Conservation (phyloP, 2,888 invertebrate genomes). For the Lymantria monacha region DNA sequence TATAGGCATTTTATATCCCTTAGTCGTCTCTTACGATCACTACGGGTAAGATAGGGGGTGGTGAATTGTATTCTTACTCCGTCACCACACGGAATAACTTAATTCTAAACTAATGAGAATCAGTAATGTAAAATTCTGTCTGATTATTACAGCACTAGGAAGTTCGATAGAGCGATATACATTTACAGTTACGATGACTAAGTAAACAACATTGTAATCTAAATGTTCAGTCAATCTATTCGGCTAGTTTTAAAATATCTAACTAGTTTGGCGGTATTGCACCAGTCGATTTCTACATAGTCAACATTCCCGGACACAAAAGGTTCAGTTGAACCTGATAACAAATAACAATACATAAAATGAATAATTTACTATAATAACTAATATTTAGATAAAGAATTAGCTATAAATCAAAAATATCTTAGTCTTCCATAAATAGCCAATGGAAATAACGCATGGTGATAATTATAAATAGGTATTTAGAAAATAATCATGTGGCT, state of each 20-base stretch:
- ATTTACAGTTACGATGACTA: constrained; percentile 11
- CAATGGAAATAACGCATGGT: constrained; percentile 11
- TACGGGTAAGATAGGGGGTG: too few relatives aligned
- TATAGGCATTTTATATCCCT: too few relatives aligned
- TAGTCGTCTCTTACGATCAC: too few relatives aligned
- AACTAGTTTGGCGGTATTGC: constrained; percentile 28
- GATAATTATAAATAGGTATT: constrained; percentile 42
- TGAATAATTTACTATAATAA: constrained; percentile 6
- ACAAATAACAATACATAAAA: constrained; percentile 10
- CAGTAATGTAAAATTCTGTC: too few relatives aligned
- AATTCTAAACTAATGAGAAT: too few relatives aligned
- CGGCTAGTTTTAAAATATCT: constrained; percentile 14
- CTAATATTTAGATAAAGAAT: not conserved
- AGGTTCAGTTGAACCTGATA: constrained; percentile 23
- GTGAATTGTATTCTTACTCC: too few relatives aligned
- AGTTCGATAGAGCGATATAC: not conserved
- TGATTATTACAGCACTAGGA: too few relatives aligned
- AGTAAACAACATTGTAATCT: constrained; percentile 18
- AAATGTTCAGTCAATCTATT: constrained; percentile 18
- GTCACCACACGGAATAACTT: too few relatives aligned
- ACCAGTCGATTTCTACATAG: constrained; percentile 21
- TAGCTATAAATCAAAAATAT: constrained; percentile 5
- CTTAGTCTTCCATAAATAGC: too few relatives aligned
- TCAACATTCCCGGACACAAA: constrained; percentile 32
- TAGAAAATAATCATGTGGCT: constrained; percentile 50